A percentile compares a stretch with the other conserved stretches of the same genome.
These are phyloP conservation scores for Leiothrix lutea DNA, from an alignment of 2,113 vertebrate genomes.

Conservation along the genomic window DNA sequence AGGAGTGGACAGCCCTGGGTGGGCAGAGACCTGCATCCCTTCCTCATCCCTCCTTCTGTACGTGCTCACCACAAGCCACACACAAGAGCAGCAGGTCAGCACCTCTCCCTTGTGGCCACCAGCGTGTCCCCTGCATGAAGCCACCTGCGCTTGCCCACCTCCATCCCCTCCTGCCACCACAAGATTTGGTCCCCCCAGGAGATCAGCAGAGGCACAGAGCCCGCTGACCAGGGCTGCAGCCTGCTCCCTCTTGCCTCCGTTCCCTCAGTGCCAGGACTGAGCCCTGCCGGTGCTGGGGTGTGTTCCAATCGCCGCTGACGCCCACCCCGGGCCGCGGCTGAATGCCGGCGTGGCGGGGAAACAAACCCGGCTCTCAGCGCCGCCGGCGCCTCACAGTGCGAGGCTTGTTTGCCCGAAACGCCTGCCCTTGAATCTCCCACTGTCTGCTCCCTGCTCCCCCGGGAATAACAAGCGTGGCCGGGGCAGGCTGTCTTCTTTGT, in stretches of 20 bases:
- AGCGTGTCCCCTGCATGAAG: background rate
- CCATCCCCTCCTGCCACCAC: background rate
- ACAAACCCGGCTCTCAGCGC: slow-evolving; percentile 53
- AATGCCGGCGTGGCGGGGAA: background rate
- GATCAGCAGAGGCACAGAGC: background rate
- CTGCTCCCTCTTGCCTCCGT: background rate
- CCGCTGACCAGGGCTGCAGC: fast-evolving
- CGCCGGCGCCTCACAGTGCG: slow-evolving; percentile 29
- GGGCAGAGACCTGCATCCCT: background rate
- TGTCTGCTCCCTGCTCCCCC: slow-evolving; percentile 31
- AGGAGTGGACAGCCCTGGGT: background rate
- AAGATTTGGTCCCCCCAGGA: fast-evolving
- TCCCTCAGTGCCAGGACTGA: background rate
- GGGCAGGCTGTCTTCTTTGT: slow-evolving; percentile 40
- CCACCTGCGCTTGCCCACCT: background rate
- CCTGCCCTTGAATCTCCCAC: slow-evolving; percentile 64
- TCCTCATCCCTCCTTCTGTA: background rate
- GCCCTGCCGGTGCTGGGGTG: fast-evolving
- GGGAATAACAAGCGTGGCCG: slow-evolving; percentile 52
- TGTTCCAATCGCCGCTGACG: background rate
- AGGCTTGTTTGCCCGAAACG: slow-evolving; percentile 54
- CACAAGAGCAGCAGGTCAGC: background rate
- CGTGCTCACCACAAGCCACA: fast-evolving
- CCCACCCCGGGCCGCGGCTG: background rate
- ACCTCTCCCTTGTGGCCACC: fast-evolving